Percentiles rank a stretch among this genome's conserved stretches.
Conservation (phyloP, 2,797 vertebrate species). For the Kryptopterus vitreolus region DNA sequence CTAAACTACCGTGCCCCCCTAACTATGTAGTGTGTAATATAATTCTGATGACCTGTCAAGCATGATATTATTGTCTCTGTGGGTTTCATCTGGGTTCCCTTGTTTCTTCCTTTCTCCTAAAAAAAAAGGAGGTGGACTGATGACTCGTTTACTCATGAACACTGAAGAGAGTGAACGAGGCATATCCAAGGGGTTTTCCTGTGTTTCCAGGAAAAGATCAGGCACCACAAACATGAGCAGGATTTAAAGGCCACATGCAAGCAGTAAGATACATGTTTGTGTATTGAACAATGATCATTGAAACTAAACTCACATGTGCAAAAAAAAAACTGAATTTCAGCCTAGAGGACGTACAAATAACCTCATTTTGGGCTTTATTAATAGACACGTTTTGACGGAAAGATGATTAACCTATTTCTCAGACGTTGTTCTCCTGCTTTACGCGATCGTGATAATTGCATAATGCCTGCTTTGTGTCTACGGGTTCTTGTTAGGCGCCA, state of each 20-base stretch:
- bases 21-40: not conserved
- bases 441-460: not conserved
- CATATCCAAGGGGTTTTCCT: no score
- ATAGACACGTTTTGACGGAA: not conserved
- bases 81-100: not conserved
- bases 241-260: not conserved
- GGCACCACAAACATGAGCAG: not conserved
- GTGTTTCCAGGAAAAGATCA: not conserved
- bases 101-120: not conserved
- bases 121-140: not conserved
- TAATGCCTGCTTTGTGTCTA: not conserved
- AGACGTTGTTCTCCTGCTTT: not conserved
- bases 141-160: not conserved
- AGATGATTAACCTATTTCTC: conserved; percentile 11
- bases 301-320: not conserved
- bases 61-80: not conserved
- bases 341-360: not conserved
- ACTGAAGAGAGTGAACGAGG: not conserved
- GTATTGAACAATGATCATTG: not conserved
- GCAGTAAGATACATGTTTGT: not conserved
- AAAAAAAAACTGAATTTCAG: not conserved
- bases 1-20: no score
- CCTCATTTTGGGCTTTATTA: conserved; percentile 15
- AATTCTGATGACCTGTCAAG: not conserved
- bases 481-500: not conserved